These are phyloP conservation scores for Ganaspis brasiliensis DNA, from an alignment of 2,888 invertebrate species.

Conservation along the genomic window DNA sequence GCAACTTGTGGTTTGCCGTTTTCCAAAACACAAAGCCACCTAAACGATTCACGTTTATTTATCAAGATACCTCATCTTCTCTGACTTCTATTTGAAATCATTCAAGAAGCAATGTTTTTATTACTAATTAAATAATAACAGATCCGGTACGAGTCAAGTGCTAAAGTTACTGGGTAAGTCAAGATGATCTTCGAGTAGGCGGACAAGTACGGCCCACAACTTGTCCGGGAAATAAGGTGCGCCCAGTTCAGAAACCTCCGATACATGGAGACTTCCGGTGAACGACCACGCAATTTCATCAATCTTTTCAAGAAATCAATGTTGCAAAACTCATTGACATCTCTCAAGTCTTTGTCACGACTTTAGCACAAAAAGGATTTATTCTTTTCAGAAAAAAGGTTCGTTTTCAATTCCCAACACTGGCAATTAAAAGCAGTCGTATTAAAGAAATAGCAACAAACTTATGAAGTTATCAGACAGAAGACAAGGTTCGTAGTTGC, in stretches of 20 bases:
- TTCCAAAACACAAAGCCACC: too few species aligned
- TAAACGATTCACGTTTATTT: too few species aligned
- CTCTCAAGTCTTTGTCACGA: too few species aligned
- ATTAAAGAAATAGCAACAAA: too few species aligned
- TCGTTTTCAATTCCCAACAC: too few species aligned
- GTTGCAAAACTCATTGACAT: too few species aligned
- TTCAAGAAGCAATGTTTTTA: conserved; percentile 30
- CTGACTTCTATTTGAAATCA: too few species aligned
- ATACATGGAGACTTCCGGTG: conserved; percentile 24
- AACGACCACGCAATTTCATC: conserved; percentile 21
- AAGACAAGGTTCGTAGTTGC: conserved; percentile 47
- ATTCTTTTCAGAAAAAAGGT: too few species aligned
- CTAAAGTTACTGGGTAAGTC: conserved; percentile 64
- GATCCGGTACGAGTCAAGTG: conserved; percentile 49
- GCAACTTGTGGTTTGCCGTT: too few species aligned
- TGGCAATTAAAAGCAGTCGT: too few species aligned
- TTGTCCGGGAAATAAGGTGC: conserved; percentile 65
- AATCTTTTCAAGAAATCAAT: background rate
- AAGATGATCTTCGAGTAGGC: conserved; percentile 64
- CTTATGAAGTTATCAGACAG: background rate
- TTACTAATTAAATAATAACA: conserved; percentile 61
- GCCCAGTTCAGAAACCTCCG: conserved; percentile 61
- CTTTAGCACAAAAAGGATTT: too few species aligned
- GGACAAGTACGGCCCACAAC: conserved; percentile 65
- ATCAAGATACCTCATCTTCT: too few species aligned